phyloP scores from a whole-genome alignment of 2,888 invertebrate species.

The Cistogaster globosa region DNA sequence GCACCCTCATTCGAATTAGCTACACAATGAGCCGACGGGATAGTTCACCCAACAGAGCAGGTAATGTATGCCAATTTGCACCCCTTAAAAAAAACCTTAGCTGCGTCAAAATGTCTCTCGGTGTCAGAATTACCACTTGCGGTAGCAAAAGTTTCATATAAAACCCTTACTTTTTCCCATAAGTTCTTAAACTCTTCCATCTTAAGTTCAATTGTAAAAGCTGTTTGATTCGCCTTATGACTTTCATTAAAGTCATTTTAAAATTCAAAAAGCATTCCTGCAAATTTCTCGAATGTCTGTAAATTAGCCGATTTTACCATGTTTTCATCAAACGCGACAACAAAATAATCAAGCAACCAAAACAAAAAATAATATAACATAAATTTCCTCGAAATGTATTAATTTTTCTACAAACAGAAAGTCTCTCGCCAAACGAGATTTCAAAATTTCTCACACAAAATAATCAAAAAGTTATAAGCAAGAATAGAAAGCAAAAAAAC shows the following conservation, averaged over 20 bases:
- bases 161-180: not conserved
- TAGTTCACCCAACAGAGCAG: not conserved
- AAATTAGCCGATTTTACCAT: too few species aligned
- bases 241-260: not conserved
- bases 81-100: not conserved
- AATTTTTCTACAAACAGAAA: too few species aligned
- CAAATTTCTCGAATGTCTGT: too few species aligned
- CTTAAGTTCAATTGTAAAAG: not conserved
- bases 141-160: not conserved
- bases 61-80: not conserved
- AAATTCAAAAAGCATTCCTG: not conserved
- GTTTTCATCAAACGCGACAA: too few species aligned
- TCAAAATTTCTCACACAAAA: too few species aligned
- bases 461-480: too few species aligned
- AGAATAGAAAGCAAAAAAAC: too few species aligned
- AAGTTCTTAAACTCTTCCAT: not conserved
- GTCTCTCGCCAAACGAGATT: too few species aligned
- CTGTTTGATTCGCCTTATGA: not conserved
- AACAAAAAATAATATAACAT: too few species aligned
- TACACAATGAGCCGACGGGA: not conserved
- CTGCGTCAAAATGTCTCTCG: not conserved
- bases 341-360: not conserved
- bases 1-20: too few species aligned
- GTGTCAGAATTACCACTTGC: not conserved
- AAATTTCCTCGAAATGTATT: too few species aligned